A percentile compares a stretch with the other conserved stretches of the same genome.
phyloP scores from a whole-genome alignment of 2,888 invertebrate genomes.

The Drosophila tripunctata region DNA sequence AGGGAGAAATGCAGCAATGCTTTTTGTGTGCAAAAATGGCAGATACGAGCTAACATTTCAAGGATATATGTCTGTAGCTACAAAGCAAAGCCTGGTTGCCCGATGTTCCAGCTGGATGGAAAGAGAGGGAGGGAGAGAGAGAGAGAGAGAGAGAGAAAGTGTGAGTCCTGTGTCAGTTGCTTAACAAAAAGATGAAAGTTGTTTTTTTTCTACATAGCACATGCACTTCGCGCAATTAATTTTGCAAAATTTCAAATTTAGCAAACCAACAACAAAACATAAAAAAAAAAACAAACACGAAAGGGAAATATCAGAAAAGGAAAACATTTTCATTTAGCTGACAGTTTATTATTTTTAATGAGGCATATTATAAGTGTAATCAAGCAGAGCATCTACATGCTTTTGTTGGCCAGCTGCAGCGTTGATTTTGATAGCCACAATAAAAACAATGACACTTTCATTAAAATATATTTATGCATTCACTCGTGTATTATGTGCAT shows the following conservation, averaged over 20 bases:
- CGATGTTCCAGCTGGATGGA: neutral
- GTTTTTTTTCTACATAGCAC: conserved; percentile 52
- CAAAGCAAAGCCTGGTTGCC: conserved; percentile 49
- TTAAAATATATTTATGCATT: conserved; percentile 62
- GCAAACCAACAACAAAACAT: conserved; percentile 12
- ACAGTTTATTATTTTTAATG: conserved; percentile 79
- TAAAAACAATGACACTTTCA: conserved; percentile 63
- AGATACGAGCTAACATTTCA: conserved; percentile 73
- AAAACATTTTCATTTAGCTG: conserved; percentile 55
- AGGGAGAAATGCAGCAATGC: conserved; percentile 38
- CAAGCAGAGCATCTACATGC: conserved; percentile 32
- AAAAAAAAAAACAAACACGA: neutral
- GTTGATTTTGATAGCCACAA: conserved; percentile 58
- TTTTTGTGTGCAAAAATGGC: conserved; percentile 65
- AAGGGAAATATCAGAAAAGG: conserved; percentile 9
- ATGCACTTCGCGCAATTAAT: conserved; percentile 71
- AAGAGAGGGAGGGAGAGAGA: neutral
- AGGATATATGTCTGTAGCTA: conserved; percentile 60
- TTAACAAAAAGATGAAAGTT: conserved; percentile 47
- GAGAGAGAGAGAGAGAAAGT: neutral
- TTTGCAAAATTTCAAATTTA: conserved; percentile 59
- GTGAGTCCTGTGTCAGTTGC: conserved; percentile 29
- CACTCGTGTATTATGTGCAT: conserved; percentile 25
- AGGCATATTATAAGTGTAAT: conserved; percentile 69
- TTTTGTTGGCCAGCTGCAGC: conserved; percentile 20